These are phyloP conservation scores for Philopedon plagiatum DNA, from an alignment of 2,888 invertebrate genomes.

Conservation along the genomic window DNA sequence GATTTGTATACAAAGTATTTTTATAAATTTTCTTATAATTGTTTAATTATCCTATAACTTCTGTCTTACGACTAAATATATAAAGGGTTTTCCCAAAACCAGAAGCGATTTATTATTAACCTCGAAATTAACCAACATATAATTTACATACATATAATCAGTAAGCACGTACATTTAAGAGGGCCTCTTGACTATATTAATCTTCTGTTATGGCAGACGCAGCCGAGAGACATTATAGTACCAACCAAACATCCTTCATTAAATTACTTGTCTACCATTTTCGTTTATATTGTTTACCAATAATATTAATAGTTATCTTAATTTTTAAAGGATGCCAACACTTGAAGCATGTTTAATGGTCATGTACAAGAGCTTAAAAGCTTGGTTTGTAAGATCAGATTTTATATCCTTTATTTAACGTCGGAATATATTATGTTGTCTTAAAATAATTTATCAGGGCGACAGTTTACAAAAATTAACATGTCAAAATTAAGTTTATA, in stretches of 20 bases:
- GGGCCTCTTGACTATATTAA: neutral
- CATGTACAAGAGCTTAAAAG: neutral
- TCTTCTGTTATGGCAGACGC: slow-evolving; percentile 4
- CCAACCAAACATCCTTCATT: neutral
- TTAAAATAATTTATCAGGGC: too few species aligned
- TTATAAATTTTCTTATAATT: too few species aligned
- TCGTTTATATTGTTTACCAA: neutral
- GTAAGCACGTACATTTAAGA: neutral
- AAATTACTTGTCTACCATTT: neutral
- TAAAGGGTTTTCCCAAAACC: too few species aligned
- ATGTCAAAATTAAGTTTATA: too few species aligned
- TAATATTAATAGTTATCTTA: slow-evolving; percentile 1
- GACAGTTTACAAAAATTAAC: too few species aligned
- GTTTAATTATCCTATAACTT: too few species aligned
- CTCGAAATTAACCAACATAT: neutral
- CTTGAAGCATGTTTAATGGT: neutral
- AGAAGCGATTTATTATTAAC: neutral
- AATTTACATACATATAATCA: neutral
- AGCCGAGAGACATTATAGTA: neutral
- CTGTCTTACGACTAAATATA: too few species aligned
- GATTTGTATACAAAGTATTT: too few species aligned
- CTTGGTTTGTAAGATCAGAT: neutral
- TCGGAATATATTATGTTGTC: neutral
- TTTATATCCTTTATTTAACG: neutral
- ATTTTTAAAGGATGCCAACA: slow-evolving; percentile 18